phyloP scores from a whole-genome alignment of 2,113 vertebrate species.

The Gadus macrocephalus region DNA sequence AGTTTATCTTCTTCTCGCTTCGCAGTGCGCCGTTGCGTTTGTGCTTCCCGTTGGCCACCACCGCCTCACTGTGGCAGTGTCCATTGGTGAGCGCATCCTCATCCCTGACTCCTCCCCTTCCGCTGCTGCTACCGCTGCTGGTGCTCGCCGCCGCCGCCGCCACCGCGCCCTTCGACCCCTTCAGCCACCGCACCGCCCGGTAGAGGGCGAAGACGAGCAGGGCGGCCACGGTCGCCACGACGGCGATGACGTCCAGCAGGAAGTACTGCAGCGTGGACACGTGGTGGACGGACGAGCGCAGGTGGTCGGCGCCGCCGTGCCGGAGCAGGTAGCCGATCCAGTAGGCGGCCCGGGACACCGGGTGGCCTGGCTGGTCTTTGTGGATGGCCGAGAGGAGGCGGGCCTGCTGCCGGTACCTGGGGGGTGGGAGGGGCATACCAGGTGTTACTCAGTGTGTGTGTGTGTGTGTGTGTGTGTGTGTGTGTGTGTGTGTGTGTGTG shows the following conservation, averaged over 20 bases:
- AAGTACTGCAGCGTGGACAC: constrained; percentile 93
- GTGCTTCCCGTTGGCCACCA: constrained; percentile 86
- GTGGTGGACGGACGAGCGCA: constrained; percentile 86
- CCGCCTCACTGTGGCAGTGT: constrained; percentile 84
- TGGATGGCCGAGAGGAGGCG: constrained; percentile 88
- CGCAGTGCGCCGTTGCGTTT: constrained; percentile 88
- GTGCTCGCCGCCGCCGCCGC: constrained; percentile 28
- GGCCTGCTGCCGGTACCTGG: constrained; percentile 84
- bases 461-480: constrained; percentile 1
- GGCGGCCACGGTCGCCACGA: constrained; percentile 69
- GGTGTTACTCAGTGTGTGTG: not conserved
- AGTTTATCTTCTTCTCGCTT: constrained; percentile 93
- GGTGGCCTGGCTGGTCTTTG: constrained; percentile 93
- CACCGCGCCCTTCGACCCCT: constrained; percentile 39
- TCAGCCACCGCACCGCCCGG: constrained; percentile 63
- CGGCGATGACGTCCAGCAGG: constrained; percentile 82
- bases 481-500: constrained; percentile 7
- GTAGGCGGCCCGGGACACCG: constrained; percentile 87
- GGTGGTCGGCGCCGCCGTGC: constrained; percentile 86
- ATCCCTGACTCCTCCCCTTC: constrained; percentile 54
- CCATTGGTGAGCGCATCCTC: constrained; percentile 78
- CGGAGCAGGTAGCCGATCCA: constrained; percentile 96
- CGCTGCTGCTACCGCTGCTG: constrained; percentile 24
- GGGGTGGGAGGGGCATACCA: constrained; percentile 2
- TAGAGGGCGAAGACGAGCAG: constrained; percentile 68